A percentile compares a stretch with the other conserved stretches of the same genome.
These are phyloP conservation scores for Muscicapa striata DNA, from an alignment of 2,797 vertebrate species.

Conservation along the genomic window DNA sequence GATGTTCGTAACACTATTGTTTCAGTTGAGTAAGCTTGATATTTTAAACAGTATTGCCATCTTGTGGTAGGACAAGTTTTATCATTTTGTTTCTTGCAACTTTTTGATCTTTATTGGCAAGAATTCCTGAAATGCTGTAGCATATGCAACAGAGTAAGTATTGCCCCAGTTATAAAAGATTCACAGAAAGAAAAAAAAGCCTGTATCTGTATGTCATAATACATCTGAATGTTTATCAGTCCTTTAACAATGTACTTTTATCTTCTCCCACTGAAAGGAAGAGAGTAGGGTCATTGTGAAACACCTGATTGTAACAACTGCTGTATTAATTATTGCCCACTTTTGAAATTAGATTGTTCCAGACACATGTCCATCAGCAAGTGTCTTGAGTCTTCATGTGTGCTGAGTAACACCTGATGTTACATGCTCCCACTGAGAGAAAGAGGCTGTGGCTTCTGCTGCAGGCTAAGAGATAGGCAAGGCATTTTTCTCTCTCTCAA, in stretches of 20 bases:
- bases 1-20: not conserved
- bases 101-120: not conserved
- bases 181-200: not conserved
- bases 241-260: not conserved
- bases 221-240: not conserved
- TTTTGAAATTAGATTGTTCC: not conserved
- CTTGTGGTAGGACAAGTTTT: conserved; percentile 61
- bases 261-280: not conserved
- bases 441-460: not conserved
- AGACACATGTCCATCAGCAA: not conserved
- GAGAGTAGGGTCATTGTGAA: not conserved
- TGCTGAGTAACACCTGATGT: not conserved
- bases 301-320: not conserved
- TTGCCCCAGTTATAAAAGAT: not conserved
- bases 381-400: not conserved
- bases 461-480: not conserved
- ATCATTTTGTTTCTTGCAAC: not conserved
- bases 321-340: not conserved
- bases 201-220: not conserved
- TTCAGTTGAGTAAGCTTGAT: not conserved
- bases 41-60: conserved; percentile 73
- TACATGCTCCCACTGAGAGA: not conserved
- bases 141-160: not conserved
- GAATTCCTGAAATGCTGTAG: not conserved
- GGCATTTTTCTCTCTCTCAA: not conserved